Percentiles rank a stretch among this genome's conserved stretches.
Evolutionary conservation across 2,797 vertebrate genomes (phyloP).

Genomic region (Chromobotia macracanthus): DNA sequence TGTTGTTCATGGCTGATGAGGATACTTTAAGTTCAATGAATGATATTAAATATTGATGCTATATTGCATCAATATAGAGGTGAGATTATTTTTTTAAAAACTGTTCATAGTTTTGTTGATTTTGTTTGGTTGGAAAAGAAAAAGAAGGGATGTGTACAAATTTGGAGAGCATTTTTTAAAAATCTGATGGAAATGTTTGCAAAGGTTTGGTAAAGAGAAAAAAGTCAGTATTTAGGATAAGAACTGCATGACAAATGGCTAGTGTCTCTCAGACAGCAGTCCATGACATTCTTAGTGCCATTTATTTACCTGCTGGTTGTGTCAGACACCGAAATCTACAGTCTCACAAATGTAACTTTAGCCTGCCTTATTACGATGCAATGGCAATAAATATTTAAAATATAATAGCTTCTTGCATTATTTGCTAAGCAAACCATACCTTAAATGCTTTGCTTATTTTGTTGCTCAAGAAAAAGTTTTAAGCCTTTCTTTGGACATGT

Average conservation of each 20-base stretch:
- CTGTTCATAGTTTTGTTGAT: constrained; percentile 38
- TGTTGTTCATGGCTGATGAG: constrained; percentile 25
- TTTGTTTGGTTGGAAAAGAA: constrained; percentile 14
- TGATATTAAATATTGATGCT: constrained; percentile 42
- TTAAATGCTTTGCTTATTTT: constrained; percentile 54
- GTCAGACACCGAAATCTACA: neutral
- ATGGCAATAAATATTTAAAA: constrained; percentile 69
- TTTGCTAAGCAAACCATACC: constrained; percentile 64
- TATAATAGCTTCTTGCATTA: constrained; percentile 56
- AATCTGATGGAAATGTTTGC: constrained; percentile 31
- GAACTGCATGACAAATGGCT: constrained; percentile 39
- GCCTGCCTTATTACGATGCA: constrained; percentile 54
- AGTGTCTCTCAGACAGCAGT: constrained; percentile 3
- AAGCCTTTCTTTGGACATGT: constrained; percentile 58
- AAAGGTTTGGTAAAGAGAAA: constrained; percentile 42
- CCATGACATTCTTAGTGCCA: neutral
- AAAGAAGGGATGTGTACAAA: constrained; percentile 48
- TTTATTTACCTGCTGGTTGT: constrained; percentile 3
- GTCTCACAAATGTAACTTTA: neutral
- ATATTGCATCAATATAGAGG: constrained; percentile 53
- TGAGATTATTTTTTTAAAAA: constrained; percentile 46
- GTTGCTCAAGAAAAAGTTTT: constrained; percentile 25
- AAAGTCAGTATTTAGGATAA: constrained; percentile 54
- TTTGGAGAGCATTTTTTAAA: constrained; percentile 51
- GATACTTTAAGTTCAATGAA: constrained; percentile 46